A percentile compares a stretch with the other conserved stretches of the same genome.
Evolutionary conservation across 2,888 invertebrate species (phyloP).

Genomic region (Didymodactylos carnosus): DNA sequence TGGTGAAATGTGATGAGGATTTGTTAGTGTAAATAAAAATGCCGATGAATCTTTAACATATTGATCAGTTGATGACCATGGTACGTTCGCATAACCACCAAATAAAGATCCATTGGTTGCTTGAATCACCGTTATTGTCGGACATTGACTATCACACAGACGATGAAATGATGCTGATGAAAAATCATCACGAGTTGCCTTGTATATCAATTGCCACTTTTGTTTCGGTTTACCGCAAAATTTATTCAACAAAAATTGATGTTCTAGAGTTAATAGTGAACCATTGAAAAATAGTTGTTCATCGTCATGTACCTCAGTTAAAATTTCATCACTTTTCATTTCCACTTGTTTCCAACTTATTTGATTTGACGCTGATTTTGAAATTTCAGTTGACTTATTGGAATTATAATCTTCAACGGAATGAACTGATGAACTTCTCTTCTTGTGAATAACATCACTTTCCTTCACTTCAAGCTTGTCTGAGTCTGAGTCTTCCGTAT

Average conservation of each 20-base stretch:
- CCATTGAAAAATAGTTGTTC: too few relatives aligned
- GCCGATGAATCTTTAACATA: neutral
- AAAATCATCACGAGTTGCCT: neutral
- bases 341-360: too few relatives aligned
- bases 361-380: too few relatives aligned
- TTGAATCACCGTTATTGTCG: neutral
- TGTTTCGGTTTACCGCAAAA: neutral
- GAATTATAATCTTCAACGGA: too few relatives aligned
- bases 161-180: neutral
- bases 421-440: too few relatives aligned
- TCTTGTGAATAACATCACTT: too few relatives aligned
- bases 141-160: neutral
- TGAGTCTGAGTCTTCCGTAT: too few relatives aligned
- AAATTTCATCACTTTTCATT: too few relatives aligned
- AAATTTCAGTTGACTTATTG: too few relatives aligned
- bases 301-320: too few relatives aligned
- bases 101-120: neutral
- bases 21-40: neutral
- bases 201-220: constrained; percentile 4
- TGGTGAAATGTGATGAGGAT: neutral
- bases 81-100: constrained; percentile 1
- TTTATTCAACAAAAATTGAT: neutral
- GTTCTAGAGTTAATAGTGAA: too few relatives aligned
- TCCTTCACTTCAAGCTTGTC: too few relatives aligned
- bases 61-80: neutral